Percentiles rank a stretch among this genome's conserved stretches.
Conservation (phyloP, 2,888 invertebrate species). For the Drosophila ustulata region DNA sequence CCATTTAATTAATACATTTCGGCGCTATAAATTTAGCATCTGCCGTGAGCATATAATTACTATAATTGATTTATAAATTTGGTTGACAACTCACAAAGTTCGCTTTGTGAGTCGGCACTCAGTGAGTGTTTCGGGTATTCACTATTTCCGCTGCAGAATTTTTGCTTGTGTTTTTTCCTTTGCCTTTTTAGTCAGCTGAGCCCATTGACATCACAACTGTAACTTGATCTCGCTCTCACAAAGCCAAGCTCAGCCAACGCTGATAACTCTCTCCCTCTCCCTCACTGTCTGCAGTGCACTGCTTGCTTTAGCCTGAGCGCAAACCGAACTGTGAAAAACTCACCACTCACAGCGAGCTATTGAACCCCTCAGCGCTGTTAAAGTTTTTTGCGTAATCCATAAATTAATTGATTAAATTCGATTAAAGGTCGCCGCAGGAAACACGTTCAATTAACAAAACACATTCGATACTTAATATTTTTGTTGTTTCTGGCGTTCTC, state of each 20-base stretch:
- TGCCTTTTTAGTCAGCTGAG: constrained; percentile 11
- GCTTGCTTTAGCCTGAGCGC: constrained; percentile 20
- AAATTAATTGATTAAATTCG: constrained; percentile 73
- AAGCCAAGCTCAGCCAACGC: not conserved
- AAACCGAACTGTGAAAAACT: constrained; percentile 28
- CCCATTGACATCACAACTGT: constrained; percentile 4
- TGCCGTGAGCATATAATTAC: not conserved
- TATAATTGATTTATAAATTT: not conserved
- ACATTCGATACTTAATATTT: constrained; percentile 45
- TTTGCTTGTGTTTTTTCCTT: constrained; percentile 6
- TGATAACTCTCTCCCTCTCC: not conserved
- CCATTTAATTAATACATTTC: not conserved
- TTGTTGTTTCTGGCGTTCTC: constrained; percentile 23
- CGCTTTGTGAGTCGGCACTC: not conserved
- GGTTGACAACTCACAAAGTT: not conserved
- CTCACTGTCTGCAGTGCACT: not conserved
- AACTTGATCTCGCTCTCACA: not conserved
- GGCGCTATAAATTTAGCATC: not conserved
- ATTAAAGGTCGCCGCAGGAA: constrained; percentile 64
- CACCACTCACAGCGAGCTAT: constrained; percentile 35
- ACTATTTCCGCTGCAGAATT: not conserved
- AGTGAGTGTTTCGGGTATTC: not conserved
- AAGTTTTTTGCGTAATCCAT: constrained; percentile 58
- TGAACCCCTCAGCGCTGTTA: constrained; percentile 17
- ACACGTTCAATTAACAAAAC: constrained; percentile 53